These are phyloP conservation scores for Hyperopisus bebe DNA, from an alignment of 2,113 vertebrate genomes.

Conservation along the genomic window DNA sequence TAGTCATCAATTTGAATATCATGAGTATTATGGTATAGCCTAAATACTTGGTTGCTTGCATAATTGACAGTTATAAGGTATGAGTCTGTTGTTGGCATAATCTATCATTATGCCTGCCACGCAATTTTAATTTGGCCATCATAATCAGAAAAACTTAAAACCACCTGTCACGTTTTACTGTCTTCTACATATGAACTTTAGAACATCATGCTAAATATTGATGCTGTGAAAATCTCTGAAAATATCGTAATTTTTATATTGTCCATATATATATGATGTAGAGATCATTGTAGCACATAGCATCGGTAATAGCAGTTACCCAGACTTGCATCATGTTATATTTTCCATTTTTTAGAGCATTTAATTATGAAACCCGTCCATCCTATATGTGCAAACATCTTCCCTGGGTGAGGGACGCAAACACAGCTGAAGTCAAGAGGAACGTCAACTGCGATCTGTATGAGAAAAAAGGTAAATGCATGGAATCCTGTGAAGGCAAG, in stretches of 20 bases:
- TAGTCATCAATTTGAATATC: neutral
- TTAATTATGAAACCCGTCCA: constrained; percentile 76
- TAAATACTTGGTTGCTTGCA: neutral
- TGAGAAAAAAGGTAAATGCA: constrained; percentile 82
- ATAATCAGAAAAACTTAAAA: neutral
- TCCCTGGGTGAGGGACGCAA: constrained; percentile 74
- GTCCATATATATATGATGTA: neutral
- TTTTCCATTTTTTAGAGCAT: constrained; percentile 63
- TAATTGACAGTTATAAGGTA: neutral
- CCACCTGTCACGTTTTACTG: neutral
- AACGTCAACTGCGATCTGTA: constrained; percentile 85
- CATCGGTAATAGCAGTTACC: neutral
- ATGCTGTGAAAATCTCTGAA: neutral
- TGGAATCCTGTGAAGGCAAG: neutral
- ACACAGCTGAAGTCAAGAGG: constrained; percentile 63
- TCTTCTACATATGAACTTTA: neutral
- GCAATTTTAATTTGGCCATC: neutral
- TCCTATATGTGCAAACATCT: constrained; percentile 74
- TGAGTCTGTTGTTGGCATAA: neutral
- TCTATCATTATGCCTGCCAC: neutral
- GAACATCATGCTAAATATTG: neutral
- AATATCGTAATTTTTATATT: neutral
- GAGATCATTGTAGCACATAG: neutral
- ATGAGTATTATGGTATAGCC: neutral
- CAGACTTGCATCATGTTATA: neutral